Percentiles rank a stretch among this genome's conserved stretches.
phyloP scores from a whole-genome alignment of 2,888 invertebrate species.

The Oeneis ivallda region DNA sequence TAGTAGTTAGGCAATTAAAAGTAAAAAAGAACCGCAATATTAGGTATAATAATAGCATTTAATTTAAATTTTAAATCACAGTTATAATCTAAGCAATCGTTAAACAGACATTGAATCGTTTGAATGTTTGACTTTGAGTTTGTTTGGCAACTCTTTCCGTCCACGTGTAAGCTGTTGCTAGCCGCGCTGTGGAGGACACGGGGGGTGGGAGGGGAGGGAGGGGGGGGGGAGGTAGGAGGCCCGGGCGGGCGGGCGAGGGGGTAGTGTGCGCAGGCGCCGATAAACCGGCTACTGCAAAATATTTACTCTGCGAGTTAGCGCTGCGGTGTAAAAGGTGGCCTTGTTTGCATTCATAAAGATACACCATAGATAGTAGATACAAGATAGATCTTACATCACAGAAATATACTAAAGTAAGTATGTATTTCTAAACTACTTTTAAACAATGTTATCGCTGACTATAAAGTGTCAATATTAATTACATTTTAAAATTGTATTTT shows the following conservation, averaged over 20 bases:
- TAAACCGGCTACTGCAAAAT: conserved; percentile 37
- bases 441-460: too few relatives aligned
- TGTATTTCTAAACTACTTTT: too few relatives aligned
- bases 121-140: background rate
- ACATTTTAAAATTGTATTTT: too few relatives aligned
- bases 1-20: background rate
- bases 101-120: background rate
- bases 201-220: background rate
- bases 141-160: conserved; percentile 25
- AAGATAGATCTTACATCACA: background rate
- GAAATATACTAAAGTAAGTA: background rate
- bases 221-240: background rate
- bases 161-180: conserved; percentile 31
- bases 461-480: too few relatives aligned
- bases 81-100: background rate
- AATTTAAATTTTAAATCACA: conserved; percentile 9
- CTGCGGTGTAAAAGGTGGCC: conserved; percentile 27
- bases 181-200: background rate
- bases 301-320: conserved; percentile 38
- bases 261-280: conserved; percentile 29
- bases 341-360: conserved; percentile 25
- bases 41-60: background rate
- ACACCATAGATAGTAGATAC: conserved; percentile 7
- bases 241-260: background rate
- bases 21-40: background rate